phyloP scores from a whole-genome alignment of 2,797 vertebrate genomes.

The Heliangelus exortis region DNA sequence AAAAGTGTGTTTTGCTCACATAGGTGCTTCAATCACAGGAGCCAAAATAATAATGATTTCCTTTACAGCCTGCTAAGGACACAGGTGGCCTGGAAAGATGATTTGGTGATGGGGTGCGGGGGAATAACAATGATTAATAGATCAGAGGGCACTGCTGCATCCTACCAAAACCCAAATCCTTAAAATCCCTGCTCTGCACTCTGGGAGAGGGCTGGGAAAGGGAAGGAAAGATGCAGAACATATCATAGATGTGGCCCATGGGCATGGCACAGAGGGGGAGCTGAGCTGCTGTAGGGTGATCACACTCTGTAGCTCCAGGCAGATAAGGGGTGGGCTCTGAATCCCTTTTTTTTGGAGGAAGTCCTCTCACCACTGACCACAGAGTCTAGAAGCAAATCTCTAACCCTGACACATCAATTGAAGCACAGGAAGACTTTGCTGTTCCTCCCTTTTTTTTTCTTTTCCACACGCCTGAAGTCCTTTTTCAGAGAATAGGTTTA shows the following conservation, averaged over 20 bases:
- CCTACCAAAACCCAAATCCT: background rate
- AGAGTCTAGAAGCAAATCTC: background rate
- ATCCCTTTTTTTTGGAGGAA: background rate
- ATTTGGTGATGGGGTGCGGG: background rate
- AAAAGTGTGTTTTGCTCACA: fast-evolving
- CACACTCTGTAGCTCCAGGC: background rate
- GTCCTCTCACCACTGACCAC: background rate
- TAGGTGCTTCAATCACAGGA: background rate
- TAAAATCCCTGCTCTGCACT: background rate
- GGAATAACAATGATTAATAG: background rate
- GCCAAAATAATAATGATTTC: background rate
- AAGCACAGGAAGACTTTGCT: background rate
- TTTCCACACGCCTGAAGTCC: background rate
- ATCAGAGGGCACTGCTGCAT: background rate
- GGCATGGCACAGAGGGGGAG: background rate
- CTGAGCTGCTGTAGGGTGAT: background rate
- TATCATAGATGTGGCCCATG: fast-evolving
- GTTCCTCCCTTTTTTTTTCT: background rate
- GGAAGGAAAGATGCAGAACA: background rate
- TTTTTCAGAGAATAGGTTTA: background rate
- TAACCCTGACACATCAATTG: background rate
- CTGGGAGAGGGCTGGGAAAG: background rate
- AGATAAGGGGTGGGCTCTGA: background rate
- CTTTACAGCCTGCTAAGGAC: background rate
- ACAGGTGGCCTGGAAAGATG: background rate